Conservation (phyloP, 2,888 invertebrate species). For the Peribatodes rhomboidaria region DNA sequence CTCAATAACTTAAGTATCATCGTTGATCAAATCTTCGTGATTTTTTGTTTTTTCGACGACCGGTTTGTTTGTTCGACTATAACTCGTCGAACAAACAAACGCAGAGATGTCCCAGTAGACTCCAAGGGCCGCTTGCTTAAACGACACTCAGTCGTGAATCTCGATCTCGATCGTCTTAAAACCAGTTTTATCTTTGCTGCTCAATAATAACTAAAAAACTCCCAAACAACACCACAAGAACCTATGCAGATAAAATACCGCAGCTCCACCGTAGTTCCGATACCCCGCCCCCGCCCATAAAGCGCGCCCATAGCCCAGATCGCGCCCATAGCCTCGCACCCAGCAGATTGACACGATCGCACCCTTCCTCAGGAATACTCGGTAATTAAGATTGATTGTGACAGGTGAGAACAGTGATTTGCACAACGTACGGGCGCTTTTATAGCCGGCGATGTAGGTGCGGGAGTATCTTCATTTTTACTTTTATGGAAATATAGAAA, state of each 20-base stretch:
- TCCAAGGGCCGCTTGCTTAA: no score
- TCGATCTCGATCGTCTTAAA: no score
- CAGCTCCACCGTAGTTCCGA: constrained; percentile 10
- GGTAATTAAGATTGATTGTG: constrained; percentile 62
- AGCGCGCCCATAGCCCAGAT: constrained; percentile 39
- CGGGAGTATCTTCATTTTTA: neutral
- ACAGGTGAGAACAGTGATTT: constrained; percentile 55
- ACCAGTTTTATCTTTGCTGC: no score
- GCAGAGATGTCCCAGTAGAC: no score
- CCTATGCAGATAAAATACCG: constrained; percentile 30
- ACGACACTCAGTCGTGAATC: no score
- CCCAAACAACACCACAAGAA: neutral
- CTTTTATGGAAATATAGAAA: neutral
- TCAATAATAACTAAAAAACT: no score
- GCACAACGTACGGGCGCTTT: constrained; percentile 47
- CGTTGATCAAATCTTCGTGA: no score
- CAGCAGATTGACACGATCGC: constrained; percentile 44
- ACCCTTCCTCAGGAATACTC: constrained; percentile 44
- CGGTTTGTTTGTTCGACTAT: no score
- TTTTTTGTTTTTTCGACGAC: no score
- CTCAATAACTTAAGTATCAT: no score
- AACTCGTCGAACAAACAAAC: no score
- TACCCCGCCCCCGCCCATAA: constrained; percentile 23
- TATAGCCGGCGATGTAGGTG: constrained; percentile 22
- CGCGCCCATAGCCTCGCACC: constrained; percentile 29